phyloP scores from a whole-genome alignment of 2,888 invertebrate species.

The Mesorhabditis belari region DNA sequence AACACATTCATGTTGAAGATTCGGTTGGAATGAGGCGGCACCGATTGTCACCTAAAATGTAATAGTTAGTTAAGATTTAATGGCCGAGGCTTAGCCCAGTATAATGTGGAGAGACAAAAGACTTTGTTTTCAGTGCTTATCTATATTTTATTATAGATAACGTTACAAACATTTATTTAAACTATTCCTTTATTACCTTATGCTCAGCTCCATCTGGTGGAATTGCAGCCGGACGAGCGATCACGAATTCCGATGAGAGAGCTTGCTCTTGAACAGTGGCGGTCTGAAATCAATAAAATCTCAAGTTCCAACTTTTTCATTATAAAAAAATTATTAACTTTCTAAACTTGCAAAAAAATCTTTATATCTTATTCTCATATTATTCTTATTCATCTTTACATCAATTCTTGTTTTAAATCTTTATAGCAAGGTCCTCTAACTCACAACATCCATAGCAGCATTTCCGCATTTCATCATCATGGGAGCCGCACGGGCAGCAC shows the following conservation, averaged over 20 bases:
- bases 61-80: background rate
- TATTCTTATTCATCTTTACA: no score
- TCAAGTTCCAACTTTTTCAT: no score
- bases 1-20: constrained; percentile 51
- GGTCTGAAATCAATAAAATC: background rate
- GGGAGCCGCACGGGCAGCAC: background rate
- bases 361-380: no score
- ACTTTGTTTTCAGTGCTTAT: constrained; percentile 2
- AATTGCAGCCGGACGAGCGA: constrained; percentile 49
- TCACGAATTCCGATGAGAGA: constrained; percentile 52
- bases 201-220: constrained; percentile 52
- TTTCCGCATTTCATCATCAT: no score
- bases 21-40: constrained; percentile 51
- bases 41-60: constrained; percentile 48
- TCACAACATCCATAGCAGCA: no score
- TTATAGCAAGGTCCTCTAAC: no score
- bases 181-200: no score
- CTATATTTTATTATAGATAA: background rate
- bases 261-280: constrained; percentile 35
- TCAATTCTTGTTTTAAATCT: no score
- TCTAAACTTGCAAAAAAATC: no score
- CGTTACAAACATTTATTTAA: background rate
- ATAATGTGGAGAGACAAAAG: background rate
- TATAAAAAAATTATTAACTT: no score
- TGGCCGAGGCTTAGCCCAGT: background rate